phyloP scores from a whole-genome alignment of 2,113 vertebrate species.

The Serilophus lunatus region DNA sequence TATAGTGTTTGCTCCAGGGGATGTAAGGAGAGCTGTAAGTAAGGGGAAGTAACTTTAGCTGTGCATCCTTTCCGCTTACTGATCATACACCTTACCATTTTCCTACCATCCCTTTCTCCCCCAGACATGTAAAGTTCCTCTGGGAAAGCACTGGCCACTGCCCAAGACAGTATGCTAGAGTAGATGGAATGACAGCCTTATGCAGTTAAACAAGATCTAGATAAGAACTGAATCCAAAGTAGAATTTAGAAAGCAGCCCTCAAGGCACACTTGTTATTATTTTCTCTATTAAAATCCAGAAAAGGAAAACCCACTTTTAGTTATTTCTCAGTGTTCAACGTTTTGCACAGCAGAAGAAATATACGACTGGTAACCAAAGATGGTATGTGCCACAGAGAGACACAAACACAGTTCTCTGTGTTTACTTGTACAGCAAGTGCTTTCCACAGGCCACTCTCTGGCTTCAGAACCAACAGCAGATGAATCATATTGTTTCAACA shows the following conservation, averaged over 20 bases:
- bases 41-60: background rate
- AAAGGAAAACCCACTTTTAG: background rate
- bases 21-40: background rate
- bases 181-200: background rate
- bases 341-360: background rate
- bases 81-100: background rate
- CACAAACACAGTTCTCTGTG: background rate
- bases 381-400: rapidly evolving
- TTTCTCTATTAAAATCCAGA: background rate
- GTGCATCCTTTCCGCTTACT: background rate
- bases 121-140: background rate
- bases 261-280: background rate
- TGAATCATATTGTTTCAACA: background rate
- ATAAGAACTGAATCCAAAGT: background rate
- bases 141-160: background rate
- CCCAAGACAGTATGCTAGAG: background rate
- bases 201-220: background rate
- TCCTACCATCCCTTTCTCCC: background rate
- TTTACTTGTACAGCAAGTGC: background rate
- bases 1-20: background rate
- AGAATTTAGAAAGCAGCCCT: background rate
- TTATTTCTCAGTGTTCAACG: background rate
- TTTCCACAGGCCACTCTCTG: background rate
- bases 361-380: background rate
- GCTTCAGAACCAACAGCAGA: background rate